Evolutionary conservation across 2,113 vertebrate species (phyloP), one percentile per base, ranked within the genome.

Genomic region (Columba livia): DNA sequence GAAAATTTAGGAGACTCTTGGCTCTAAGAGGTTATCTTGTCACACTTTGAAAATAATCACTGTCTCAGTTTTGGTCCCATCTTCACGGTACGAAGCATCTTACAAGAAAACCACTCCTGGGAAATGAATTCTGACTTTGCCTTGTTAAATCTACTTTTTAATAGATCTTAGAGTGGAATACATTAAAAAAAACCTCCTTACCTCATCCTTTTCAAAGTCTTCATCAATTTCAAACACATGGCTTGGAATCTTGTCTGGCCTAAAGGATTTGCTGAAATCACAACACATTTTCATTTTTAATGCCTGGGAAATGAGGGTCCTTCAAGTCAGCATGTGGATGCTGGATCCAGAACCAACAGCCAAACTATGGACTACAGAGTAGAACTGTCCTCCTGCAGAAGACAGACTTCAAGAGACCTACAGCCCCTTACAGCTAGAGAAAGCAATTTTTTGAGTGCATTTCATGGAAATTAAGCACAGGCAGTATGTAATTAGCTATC

Each of bases 221-320:
- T 99, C 99, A 94, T 99, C 99, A 60, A 99, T 98, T 97, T 99
- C 99, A 94, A 99, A 99, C 48, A 99, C 96, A 12, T 99, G 99
- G 94, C 94, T 98, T 34, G 99, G 99, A 93, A 99, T 99, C 97
- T 99, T 99, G 96, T 99, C 99, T 11, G 98, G 98, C 97, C 99
- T 99, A 89, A 99, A 98, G 96, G 98, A 99, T 98, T 99, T 99
- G 98, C 99, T 99, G 96, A 95, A 97, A 98, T 94, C 78, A 83
- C 31, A 98, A 95, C 58, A 96, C 29, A 95, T 93, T 79, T 92
- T 67, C 62, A 61, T 82, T 54, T 82, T 87, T 65, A 89, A 74
- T 25, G 67, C 79, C 40, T 34, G 50, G 53, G 66, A 83, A 48
- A 66, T 0, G 6, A 90, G 2, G 18, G 54, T 31, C 1, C 11